A percentile compares a stretch with the other conserved stretches of the same genome.
Evolutionary conservation across 2,888 invertebrate species (phyloP).

Genomic region (Julus scanicus): DNA sequence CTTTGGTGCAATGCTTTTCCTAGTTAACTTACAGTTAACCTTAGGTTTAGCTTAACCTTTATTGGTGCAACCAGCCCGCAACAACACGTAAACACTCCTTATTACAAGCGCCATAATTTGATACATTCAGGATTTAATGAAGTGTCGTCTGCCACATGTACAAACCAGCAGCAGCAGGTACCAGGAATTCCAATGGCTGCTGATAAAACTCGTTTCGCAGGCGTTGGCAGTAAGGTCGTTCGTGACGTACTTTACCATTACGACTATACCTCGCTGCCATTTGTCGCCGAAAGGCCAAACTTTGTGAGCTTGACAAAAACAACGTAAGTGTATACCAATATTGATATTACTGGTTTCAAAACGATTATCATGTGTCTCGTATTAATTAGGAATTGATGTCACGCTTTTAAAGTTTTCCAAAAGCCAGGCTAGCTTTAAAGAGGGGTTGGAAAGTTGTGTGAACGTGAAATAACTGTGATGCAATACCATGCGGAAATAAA

Average conservation of each 20-base stretch:
- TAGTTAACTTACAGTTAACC: too few species aligned
- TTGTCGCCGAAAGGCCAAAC: constrained; percentile 30
- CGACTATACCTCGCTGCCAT: background rate
- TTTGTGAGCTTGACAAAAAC: constrained; percentile 17
- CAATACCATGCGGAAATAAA: constrained; percentile 38
- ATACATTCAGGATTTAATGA: background rate
- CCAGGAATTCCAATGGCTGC: constrained; percentile 34
- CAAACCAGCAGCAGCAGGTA: background rate
- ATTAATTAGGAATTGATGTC: background rate
- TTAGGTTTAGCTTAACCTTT: too few species aligned
- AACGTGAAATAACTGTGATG: constrained; percentile 27
- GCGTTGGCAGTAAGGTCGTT: background rate
- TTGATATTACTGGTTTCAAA: background rate
- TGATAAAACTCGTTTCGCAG: background rate
- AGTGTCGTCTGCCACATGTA: background rate
- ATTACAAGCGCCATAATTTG: background rate
- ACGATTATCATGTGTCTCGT: background rate
- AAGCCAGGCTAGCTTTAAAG: background rate
- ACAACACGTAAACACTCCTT: background rate
- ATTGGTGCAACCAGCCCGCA: too few species aligned
- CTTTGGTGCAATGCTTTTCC: too few species aligned
- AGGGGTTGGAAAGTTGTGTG: background rate
- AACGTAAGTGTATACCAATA: background rate
- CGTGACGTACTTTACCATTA: background rate
- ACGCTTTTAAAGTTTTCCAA: background rate